These are phyloP conservation scores for Pteronotus mesoamericanus DNA, from an alignment of 2,797 vertebrate genomes.

Conservation along the genomic window DNA sequence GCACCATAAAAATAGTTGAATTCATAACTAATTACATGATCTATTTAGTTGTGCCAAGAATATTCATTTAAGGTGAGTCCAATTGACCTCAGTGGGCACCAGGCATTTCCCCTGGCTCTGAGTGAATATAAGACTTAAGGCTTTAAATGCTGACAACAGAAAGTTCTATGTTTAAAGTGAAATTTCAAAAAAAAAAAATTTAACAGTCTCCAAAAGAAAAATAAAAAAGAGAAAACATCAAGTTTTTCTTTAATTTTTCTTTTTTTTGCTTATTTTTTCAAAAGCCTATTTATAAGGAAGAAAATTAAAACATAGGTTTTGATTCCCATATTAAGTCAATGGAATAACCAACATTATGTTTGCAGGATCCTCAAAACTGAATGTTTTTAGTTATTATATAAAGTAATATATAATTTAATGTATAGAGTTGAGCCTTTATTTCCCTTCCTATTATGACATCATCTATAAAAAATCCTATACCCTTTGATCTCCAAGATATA, in stretches of 20 bases:
- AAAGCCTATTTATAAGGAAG: neutral
- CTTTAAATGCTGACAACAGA: neutral
- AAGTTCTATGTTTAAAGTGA: neutral
- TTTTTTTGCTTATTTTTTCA: neutral
- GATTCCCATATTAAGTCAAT: neutral
- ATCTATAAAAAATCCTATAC: neutral
- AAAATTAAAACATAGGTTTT: neutral
- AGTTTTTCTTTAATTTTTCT: neutral
- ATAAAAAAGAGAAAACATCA: neutral
- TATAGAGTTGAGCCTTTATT: neutral
- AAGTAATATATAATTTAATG: neutral
- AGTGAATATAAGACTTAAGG: neutral
- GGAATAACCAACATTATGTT: neutral
- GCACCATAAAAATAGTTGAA: neutral
- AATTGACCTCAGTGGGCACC: neutral
- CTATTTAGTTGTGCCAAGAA: neutral
- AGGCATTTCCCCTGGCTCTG: neutral
- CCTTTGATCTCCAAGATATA: too few species aligned
- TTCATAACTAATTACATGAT: neutral
- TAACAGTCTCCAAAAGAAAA: neutral
- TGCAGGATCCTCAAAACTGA: neutral
- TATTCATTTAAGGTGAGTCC: neutral
- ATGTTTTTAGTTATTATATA: neutral
- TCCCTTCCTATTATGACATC: neutral
- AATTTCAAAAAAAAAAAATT: neutral